These are phyloP conservation scores for Alfaro cultratus DNA, from an alignment of 2,797 vertebrate genomes.

Conservation along the genomic window DNA sequence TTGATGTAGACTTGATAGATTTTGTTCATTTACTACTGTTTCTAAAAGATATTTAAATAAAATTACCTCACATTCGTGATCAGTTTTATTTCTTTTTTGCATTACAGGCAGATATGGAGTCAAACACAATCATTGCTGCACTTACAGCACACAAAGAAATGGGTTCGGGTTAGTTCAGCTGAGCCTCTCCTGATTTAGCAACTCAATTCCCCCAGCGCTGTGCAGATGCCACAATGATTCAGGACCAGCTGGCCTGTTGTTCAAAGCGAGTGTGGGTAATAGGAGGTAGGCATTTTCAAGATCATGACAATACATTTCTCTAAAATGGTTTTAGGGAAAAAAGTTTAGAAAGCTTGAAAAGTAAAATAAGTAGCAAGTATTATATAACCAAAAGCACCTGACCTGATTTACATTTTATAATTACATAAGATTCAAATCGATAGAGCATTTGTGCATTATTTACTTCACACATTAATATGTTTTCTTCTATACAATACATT, in stretches of 20 bases:
- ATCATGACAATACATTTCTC: slow-evolving; percentile 27
- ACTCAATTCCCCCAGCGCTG: slow-evolving; percentile 39
- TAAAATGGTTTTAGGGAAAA: slow-evolving; percentile 25
- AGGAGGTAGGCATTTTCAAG: background rate
- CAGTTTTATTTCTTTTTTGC: slow-evolving; percentile 2
- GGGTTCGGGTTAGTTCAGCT: slow-evolving; percentile 22
- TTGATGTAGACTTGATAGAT: slow-evolving; percentile 54
- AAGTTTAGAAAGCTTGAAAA: slow-evolving; percentile 10
- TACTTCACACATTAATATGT: background rate
- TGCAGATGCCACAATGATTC: slow-evolving; percentile 63
- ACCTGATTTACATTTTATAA: slow-evolving; percentile 8
- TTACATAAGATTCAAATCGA: slow-evolving; percentile 26
- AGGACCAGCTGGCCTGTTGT: slow-evolving; percentile 56
- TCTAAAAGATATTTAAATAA: slow-evolving; percentile 74
- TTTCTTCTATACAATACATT: slow-evolving; percentile 14
- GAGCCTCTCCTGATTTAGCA: slow-evolving; percentile 52
- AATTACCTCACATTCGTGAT: slow-evolving; percentile 28
- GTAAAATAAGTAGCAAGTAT: slow-evolving; percentile 1
- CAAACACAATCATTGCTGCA: slow-evolving; percentile 15
- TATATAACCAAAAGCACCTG: slow-evolving; percentile 21
- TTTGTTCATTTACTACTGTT: slow-evolving; percentile 47
- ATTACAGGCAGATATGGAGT: slow-evolving; percentile 13
- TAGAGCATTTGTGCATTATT: background rate
- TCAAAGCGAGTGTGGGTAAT: slow-evolving; percentile 12
- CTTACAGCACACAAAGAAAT: slow-evolving; percentile 5